Evolutionary conservation across 1,140 invertebrate species (phyloP), one percentile per base, ranked within the genome.

Genomic region (Drosophila leontia): DNA sequence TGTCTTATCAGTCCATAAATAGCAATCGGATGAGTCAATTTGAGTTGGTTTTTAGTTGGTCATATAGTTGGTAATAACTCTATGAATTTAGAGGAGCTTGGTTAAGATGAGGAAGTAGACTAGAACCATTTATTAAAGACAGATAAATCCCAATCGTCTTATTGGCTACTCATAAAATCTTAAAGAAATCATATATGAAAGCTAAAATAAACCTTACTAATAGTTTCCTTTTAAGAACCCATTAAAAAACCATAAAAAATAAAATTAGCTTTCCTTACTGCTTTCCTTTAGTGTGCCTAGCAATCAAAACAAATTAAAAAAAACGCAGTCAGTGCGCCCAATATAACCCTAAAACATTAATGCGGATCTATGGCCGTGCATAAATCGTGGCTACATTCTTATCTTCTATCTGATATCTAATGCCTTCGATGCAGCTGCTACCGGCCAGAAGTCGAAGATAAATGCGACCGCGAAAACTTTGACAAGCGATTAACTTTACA

Each of bases 401-500:
- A 72, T 41, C 70, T 60, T 41, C 64, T 78, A 62, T 57, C 56
- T 44, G 65, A 32, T 70, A 70, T 69, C 51, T 68, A 61, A 78
- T 78, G 59, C 65, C 50, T 70, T 51, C 75, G 44, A 59, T 48
- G 64, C 75, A 69, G 75, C 64, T 78, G 75, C 74, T 50, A 57
- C 45, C 34, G 57, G 53, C 55, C 59, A 62, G 50, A 44, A 53
- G 65, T 69, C 34, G 56, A 78, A 88, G 85, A 84, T 90, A 78
- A 87, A 83, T 87, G 80, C 80, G 85, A 69, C 78, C 86, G 85
- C 85, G 78, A 85, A 81, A 79, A 79, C 75, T 90, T 90, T 90
- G 85, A 90, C 85, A 90, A 91, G 86, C 85, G 85, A 90, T 90
- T 90, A 90, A 90, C 86, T 90, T 88, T 79, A 85, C 78, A 84